Conservation (phyloP, 2,797 vertebrate species). For the Australoheros facetus region DNA sequence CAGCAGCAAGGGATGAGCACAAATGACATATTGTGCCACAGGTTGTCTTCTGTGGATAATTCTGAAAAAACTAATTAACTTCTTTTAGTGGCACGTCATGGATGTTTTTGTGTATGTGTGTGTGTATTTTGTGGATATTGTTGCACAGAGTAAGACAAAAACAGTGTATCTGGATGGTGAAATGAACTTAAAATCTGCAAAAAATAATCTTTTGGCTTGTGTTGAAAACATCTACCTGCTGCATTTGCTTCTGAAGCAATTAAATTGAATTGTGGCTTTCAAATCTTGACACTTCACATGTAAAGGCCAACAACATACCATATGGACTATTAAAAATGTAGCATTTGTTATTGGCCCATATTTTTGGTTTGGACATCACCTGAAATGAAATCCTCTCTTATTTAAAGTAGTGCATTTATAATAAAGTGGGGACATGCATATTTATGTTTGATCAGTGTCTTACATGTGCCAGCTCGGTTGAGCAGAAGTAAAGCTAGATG, state of each 20-base stretch:
- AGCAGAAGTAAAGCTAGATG: constrained; percentile 55
- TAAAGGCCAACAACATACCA: not conserved
- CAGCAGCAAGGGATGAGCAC: constrained; percentile 31
- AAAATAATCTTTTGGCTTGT: not conserved
- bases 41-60: constrained; percentile 38
- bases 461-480: constrained; percentile 48
- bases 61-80: constrained; percentile 19
- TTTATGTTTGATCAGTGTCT: constrained; percentile 43
- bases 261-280: not conserved
- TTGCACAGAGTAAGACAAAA: constrained; percentile 10
- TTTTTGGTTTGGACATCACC: not conserved
- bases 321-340: not conserved
- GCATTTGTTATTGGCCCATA: not conserved
- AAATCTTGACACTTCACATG: not conserved
- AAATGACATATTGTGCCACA: constrained; percentile 39
- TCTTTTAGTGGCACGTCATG: not conserved
- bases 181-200: not conserved
- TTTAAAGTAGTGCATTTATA: not conserved
- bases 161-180: not conserved
- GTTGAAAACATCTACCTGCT: not conserved
- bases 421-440: constrained; percentile 20
- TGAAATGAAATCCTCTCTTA: not conserved
- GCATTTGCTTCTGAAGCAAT: not conserved
- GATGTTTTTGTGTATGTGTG: not conserved
- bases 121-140: not conserved